phyloP scores from a whole-genome alignment of 2,888 invertebrate species.

The Drosophila paracracens region DNA sequence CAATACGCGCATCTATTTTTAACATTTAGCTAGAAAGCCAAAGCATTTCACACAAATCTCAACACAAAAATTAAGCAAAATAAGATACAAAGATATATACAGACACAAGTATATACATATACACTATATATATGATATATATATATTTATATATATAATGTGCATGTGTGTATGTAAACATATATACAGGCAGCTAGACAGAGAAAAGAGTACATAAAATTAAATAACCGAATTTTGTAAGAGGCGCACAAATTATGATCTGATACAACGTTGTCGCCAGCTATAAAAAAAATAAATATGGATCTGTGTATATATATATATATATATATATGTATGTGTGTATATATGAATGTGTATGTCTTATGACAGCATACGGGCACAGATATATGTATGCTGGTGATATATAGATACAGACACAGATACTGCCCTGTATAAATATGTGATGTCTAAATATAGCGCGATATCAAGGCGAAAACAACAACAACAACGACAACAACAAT shows the following conservation, averaged over 20 bases:
- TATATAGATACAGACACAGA: constrained; percentile 14
- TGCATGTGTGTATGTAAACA: constrained; percentile 4
- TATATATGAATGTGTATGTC: constrained; percentile 19
- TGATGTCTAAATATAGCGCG: constrained; percentile 53
- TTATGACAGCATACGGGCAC: constrained; percentile 55
- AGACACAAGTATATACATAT: not conserved
- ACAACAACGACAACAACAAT: constrained; percentile 29
- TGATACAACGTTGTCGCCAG: constrained; percentile 68
- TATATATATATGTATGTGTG: not conserved
- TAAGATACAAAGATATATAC: constrained; percentile 10
- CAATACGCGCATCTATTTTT: constrained; percentile 82
- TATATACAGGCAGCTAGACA: not conserved
- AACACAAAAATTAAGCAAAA: constrained; percentile 40
- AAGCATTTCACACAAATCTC: constrained; percentile 61
- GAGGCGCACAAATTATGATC: constrained; percentile 66
- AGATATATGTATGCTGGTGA: constrained; percentile 12
- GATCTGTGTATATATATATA: not conserved
- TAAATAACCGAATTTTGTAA: constrained; percentile 53
- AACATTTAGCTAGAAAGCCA: constrained; percentile 52
- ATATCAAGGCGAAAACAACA: constrained; percentile 62
- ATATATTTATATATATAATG: not conserved
- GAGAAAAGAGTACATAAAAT: constrained; percentile 38
- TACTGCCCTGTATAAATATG: constrained; percentile 30
- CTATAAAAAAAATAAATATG: constrained; percentile 62
- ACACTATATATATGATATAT: not conserved